These are phyloP conservation scores for Erythrolamprus reginae DNA, from an alignment of 2,113 vertebrate species.

Conservation along the genomic window DNA sequence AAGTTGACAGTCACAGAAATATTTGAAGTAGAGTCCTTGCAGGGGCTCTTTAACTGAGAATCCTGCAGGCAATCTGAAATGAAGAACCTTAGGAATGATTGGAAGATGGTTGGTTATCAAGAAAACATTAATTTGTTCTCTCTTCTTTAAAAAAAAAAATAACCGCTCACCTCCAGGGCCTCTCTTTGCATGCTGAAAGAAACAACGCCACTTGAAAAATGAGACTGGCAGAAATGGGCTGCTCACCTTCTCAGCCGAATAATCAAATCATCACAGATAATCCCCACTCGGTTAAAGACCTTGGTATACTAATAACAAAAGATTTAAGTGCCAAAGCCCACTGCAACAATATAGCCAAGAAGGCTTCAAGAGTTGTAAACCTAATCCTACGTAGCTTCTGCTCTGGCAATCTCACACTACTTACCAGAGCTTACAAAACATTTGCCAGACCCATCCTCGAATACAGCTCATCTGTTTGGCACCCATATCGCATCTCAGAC, in stretches of 20 bases:
- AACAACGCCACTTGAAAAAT: neutral
- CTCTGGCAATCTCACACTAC: too few species aligned
- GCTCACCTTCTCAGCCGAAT: neutral
- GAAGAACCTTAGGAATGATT: neutral
- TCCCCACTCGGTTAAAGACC: too few species aligned
- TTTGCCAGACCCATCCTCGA: too few species aligned
- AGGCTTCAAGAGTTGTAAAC: too few species aligned
- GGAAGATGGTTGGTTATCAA: neutral
- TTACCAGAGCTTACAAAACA: too few species aligned
- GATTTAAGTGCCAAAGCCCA: too few species aligned
- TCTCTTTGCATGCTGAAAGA: neutral
- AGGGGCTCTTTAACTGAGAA: neutral
- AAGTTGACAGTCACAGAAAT: neutral
- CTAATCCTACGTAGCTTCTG: too few species aligned
- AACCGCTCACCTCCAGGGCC: neutral
- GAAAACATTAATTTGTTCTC: neutral
- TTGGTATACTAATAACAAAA: too few species aligned
- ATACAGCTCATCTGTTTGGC: too few species aligned
- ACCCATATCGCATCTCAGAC: too few species aligned
- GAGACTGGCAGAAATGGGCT: neutral
- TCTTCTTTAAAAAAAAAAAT: neutral
- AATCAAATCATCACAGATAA: too few species aligned
- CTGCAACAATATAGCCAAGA: too few species aligned
- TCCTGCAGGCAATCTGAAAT: neutral
- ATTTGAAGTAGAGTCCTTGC: neutral